These are phyloP conservation scores for Acanthiza pusilla DNA, from an alignment of 2,797 vertebrate species.

Conservation along the genomic window DNA sequence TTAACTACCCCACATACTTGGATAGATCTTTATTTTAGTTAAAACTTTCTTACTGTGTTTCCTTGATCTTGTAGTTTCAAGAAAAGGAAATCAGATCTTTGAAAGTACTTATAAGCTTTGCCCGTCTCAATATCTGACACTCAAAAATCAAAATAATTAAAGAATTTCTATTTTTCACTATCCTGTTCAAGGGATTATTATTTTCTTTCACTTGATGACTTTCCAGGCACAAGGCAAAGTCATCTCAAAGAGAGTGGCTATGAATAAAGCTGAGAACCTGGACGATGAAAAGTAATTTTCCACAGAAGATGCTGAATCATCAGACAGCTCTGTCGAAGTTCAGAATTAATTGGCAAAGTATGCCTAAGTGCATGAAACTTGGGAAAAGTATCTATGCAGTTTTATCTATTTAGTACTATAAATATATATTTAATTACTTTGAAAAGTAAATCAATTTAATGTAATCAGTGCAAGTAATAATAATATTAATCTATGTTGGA, in stretches of 20 bases:
- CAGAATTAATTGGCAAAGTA: not conserved
- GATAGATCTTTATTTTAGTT: not conserved
- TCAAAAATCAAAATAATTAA: not conserved
- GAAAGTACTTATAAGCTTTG: not conserved
- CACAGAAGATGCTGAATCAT: not conserved
- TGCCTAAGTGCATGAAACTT: not conserved
- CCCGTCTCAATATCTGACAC: not conserved
- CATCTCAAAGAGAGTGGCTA: not conserved
- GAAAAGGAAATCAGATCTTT: not conserved
- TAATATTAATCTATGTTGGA: not conserved
- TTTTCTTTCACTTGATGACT: not conserved
- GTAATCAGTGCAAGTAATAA: not conserved
- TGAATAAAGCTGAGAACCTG: not conserved
- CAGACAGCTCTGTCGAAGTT: not conserved
- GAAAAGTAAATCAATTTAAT: not conserved
- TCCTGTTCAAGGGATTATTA: not conserved
- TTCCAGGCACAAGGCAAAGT: not conserved
- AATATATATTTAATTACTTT: not conserved
- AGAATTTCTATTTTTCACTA: not conserved
- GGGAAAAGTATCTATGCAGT: not conserved
- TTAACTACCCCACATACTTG: not conserved
- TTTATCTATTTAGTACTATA: not conserved
- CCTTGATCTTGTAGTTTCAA: not conserved
- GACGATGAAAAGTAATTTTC: not conserved
- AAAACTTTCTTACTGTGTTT: not conserved